Percentiles rank a stretch among this genome's conserved stretches.
These are phyloP conservation scores for Carapus acus DNA, from an alignment of 2,797 vertebrate species.

Conservation along the genomic window DNA sequence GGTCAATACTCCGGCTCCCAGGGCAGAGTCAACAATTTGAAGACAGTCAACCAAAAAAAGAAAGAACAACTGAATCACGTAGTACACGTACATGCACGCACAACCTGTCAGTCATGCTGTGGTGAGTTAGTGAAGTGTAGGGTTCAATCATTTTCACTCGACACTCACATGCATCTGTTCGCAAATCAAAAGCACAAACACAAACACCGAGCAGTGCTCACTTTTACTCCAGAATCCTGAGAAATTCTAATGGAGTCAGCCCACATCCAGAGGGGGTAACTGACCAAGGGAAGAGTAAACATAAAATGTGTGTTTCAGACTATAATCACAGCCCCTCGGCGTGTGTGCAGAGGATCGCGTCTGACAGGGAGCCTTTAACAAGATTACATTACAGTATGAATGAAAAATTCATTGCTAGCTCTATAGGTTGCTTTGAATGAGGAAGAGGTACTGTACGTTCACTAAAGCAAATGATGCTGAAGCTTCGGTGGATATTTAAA, in stretches of 20 bases:
- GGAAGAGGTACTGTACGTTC: no score
- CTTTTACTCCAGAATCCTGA: constrained; percentile 28
- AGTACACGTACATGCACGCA: constrained; percentile 24
- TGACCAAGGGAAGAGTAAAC: constrained; percentile 3
- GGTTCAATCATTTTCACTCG: background rate
- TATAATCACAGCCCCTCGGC: background rate
- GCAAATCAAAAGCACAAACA: constrained; percentile 21
- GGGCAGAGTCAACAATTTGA: constrained; percentile 41
- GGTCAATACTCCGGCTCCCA: constrained; percentile 25
- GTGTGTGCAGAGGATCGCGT: constrained; percentile 27
- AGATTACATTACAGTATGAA: background rate
- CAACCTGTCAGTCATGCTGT: background rate
- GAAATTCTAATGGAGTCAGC: constrained; percentile 22
- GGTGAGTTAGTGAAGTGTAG: no score
- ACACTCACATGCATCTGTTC: constrained; percentile 22
- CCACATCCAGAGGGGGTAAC: constrained; percentile 26
- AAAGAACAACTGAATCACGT: constrained; percentile 14
- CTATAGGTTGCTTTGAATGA: no score
- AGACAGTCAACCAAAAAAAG: constrained; percentile 2
- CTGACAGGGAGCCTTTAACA: constrained; percentile 18
- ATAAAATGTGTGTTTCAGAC: background rate
- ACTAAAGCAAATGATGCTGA: no score
- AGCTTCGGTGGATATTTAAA: no score
- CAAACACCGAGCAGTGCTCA: constrained; percentile 34
- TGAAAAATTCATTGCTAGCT: no score